Conservation (phyloP, 2,797 vertebrate species). For the Prunella strophiata region DNA sequence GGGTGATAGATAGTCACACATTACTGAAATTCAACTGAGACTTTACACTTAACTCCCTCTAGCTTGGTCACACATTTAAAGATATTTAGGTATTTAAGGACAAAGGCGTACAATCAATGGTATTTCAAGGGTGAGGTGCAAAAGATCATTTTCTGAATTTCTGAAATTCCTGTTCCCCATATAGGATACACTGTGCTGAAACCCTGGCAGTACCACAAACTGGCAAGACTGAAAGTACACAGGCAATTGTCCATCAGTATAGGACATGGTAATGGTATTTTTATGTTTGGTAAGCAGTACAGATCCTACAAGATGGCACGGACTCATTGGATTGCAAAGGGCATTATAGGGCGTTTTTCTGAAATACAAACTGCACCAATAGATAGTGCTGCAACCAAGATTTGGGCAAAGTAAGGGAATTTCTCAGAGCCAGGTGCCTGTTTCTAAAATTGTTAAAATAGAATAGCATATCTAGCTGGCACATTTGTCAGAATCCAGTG, state of each 20-base stretch:
- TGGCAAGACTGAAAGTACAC: background rate
- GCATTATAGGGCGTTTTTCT: background rate
- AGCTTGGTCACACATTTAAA: background rate
- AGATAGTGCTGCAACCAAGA: background rate
- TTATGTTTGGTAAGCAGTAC: background rate
- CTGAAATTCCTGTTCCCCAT: background rate
- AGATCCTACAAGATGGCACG: rapidly evolving
- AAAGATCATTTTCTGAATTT: background rate
- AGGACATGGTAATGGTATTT: background rate
- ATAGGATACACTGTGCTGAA: background rate
- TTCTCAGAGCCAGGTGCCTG: background rate
- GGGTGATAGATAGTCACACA: background rate
- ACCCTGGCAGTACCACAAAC: rapidly evolving
- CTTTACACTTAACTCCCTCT: background rate
- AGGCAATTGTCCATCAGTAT: background rate
- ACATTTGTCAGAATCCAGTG: background rate
- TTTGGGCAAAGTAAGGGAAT: background rate
- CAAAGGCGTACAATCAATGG: background rate
- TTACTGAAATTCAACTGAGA: background rate
- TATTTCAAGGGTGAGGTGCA: background rate
- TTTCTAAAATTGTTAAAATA: background rate
- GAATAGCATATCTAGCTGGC: background rate
- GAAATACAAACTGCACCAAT: background rate
- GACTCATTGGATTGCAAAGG: background rate
- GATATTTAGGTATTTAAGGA: background rate